Evolutionary conservation across 2,113 vertebrate genomes (phyloP).

Genomic region (Oreocharis arfaki): DNA sequence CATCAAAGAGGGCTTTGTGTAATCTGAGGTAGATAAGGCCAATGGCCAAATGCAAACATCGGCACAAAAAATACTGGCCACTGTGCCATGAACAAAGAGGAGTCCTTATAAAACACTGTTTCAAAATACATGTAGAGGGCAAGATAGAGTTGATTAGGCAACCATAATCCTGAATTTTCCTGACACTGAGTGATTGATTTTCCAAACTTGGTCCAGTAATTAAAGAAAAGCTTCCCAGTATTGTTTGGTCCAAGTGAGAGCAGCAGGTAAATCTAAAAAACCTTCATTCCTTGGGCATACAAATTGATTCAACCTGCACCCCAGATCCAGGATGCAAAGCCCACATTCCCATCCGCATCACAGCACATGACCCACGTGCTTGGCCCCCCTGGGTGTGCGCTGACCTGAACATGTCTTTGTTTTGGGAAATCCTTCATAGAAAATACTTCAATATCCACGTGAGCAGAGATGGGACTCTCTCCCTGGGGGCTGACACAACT

Average conservation of each 20-base stretch:
- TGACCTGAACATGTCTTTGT: background rate
- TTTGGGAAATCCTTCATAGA: background rate
- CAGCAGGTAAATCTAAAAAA: background rate
- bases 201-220: background rate
- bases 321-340: background rate
- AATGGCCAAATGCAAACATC: background rate
- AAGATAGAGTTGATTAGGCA: background rate
- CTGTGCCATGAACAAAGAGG: background rate
- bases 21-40: background rate
- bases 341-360: background rate
- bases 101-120: background rate
- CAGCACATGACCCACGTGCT: fast-evolving
- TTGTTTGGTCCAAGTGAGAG: background rate
- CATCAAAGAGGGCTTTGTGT: background rate
- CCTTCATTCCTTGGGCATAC: background rate
- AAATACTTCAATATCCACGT: background rate
- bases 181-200: background rate
- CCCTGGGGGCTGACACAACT: background rate
- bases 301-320: background rate
- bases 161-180: background rate
- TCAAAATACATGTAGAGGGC: background rate
- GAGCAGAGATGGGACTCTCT: background rate
- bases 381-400: fast-evolving
- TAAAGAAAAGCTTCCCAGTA: background rate
- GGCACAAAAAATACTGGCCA: background rate